Conservation (phyloP, 2,888 invertebrate species). For the Nemotelus nigrinus region DNA sequence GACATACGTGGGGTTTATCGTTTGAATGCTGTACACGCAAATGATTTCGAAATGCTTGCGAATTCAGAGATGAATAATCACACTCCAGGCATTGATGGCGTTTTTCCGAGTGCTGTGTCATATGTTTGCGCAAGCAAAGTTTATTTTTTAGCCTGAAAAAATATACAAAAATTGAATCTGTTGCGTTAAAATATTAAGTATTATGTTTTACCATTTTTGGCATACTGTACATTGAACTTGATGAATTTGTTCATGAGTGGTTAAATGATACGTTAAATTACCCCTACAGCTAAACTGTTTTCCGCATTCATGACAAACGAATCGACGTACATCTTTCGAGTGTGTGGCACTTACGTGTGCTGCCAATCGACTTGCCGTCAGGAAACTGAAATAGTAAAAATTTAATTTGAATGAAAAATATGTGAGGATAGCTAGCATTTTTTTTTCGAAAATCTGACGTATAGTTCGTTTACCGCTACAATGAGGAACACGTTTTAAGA, state of each 20-base stretch:
- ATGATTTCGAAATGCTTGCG: constrained; percentile 51
- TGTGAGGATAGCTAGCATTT: too few relatives aligned
- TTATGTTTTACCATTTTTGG: constrained; percentile 48
- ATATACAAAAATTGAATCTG: not conserved
- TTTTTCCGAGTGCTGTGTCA: constrained; percentile 50
- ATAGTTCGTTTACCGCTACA: too few relatives aligned
- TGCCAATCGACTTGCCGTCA: constrained; percentile 48
- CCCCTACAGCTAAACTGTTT: constrained; percentile 52
- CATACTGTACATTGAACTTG: constrained; percentile 53
- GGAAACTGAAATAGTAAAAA: constrained; percentile 44
- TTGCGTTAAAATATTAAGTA: not conserved
- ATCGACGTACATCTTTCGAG: constrained; percentile 46
- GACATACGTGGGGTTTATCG: constrained; percentile 51
- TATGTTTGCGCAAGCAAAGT: constrained; percentile 52
- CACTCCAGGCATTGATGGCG: constrained; percentile 49
- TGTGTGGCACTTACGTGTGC: constrained; percentile 51
- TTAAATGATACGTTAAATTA: constrained; percentile 53
- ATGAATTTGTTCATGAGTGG: constrained; percentile 52
- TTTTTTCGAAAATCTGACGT: too few relatives aligned
- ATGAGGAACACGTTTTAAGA: too few relatives aligned
- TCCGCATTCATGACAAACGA: constrained; percentile 52
- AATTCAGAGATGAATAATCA: constrained; percentile 50
- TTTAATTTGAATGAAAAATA: not conserved
- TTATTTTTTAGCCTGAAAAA: constrained; percentile 52
- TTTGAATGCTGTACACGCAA: constrained; percentile 51